A percentile compares a stretch with the other conserved stretches of the same genome.
Conservation (phyloP, 2,113 vertebrate species). For the Neodontobutis hainanensis region DNA sequence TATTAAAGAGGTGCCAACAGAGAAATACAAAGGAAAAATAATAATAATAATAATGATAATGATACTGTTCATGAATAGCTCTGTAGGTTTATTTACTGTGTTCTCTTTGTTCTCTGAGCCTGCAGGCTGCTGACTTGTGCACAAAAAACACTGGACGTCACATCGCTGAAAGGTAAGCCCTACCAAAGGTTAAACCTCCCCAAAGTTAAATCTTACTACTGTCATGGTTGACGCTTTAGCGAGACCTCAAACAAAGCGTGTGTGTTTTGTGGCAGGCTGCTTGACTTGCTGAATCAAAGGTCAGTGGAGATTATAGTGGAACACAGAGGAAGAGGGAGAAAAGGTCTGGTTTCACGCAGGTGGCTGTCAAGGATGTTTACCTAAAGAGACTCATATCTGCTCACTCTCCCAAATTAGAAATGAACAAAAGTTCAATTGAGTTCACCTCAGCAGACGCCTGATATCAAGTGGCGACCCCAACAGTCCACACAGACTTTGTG, state of each 20-base stretch:
- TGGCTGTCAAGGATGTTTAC: slow-evolving; percentile 73
- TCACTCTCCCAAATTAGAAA: slow-evolving; percentile 64
- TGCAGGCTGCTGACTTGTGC: background rate
- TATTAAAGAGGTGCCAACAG: too few species aligned
- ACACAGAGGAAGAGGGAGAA: slow-evolving; percentile 23
- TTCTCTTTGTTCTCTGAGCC: too few species aligned
- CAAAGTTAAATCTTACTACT: slow-evolving; percentile 5
- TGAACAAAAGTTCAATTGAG: slow-evolving; percentile 62
- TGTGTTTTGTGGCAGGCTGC: slow-evolving; percentile 35
- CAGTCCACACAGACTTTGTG: slow-evolving; percentile 48
- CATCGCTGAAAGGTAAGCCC: background rate
- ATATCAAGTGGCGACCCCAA: slow-evolving; percentile 57
- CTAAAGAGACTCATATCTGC: slow-evolving; percentile 46
- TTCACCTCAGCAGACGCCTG: slow-evolving; percentile 46
- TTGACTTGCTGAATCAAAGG: slow-evolving; percentile 56
- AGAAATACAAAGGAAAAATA: too few species aligned
- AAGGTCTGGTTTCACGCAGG: slow-evolving; percentile 71
- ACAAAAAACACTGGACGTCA: background rate
- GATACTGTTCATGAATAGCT: too few species aligned
- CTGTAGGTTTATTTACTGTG: too few species aligned
- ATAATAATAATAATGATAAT: too few species aligned
- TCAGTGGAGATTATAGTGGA: slow-evolving; percentile 57
- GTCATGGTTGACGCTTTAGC: background rate
- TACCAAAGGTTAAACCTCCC: background rate
- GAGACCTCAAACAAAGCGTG: slow-evolving; percentile 34